Percentiles rank a stretch among this genome's conserved stretches.
Conservation (phyloP, 2,113 vertebrate species). For the Ramphastos sulfuratus region DNA sequence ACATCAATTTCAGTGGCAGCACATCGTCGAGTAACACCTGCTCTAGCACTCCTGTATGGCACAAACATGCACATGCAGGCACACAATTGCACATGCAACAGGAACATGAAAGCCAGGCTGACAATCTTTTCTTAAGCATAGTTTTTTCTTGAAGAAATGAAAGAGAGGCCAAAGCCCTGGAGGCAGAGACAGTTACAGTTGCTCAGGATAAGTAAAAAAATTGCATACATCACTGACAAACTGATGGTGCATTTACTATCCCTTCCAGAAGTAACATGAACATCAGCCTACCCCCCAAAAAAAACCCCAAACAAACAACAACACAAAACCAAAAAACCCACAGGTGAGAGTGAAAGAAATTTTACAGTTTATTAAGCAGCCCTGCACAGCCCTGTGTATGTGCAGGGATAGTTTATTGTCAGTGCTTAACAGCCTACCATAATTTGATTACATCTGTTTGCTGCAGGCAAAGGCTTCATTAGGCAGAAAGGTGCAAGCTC, state of each 20-base stretch:
- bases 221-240: not conserved
- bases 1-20: slow-evolving; percentile 24
- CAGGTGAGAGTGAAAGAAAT: not conserved
- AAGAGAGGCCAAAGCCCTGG: not conserved
- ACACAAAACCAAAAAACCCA: no score
- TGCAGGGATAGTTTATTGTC: not conserved
- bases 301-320: no score
- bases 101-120: not conserved
- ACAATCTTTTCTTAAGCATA: not conserved
- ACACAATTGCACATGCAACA: not conserved
- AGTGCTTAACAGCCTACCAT: not conserved
- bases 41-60: not conserved
- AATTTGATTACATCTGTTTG: not conserved
- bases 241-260: not conserved
- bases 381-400: not conserved
- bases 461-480: not conserved
- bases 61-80: fast-evolving
- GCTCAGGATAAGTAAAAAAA: not conserved
- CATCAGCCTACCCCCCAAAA: not conserved
- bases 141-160: not conserved
- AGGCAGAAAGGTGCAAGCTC: not conserved
- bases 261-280: not conserved
- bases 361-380: not conserved
- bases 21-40: slow-evolving; percentile 26
- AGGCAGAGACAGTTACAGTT: not conserved